Percentiles rank a stretch among this genome's conserved stretches.
phyloP scores from a whole-genome alignment of 2,113 vertebrate species.

The Tragelaphus strepsiceros region DNA sequence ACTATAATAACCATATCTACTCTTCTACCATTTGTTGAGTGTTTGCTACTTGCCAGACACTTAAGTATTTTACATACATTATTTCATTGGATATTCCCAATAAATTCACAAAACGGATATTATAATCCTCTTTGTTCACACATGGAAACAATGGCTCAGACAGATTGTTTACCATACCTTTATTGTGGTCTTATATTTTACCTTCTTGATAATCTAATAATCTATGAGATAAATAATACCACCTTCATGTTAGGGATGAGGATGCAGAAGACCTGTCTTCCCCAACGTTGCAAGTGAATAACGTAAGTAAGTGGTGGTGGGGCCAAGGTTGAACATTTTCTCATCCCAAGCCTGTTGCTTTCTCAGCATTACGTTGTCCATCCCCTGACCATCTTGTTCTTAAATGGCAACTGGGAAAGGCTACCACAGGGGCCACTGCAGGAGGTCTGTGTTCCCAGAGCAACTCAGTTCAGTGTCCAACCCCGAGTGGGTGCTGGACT shows the following conservation, averaged over 20 bases:
- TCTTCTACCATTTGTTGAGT: not conserved
- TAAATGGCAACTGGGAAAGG: not conserved
- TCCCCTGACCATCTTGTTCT: not conserved
- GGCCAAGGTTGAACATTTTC: slow-evolving; percentile 56
- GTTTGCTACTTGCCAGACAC: not conserved
- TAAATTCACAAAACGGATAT: not conserved
- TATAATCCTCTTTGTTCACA: not conserved
- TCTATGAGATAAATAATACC: not conserved
- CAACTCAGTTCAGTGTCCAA: not conserved
- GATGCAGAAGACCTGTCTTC: not conserved
- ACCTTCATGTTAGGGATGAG: not conserved
- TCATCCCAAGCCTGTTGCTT: not conserved
- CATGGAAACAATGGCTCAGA: not conserved
- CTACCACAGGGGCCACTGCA: not conserved
- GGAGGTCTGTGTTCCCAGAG: not conserved
- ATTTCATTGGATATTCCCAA: not conserved
- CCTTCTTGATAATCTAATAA: not conserved
- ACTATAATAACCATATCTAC: not conserved
- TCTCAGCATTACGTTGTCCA: not conserved
- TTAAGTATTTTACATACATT: not conserved
- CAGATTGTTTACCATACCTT: not conserved
- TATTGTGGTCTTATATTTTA: not conserved
- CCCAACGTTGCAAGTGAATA: not conserved
- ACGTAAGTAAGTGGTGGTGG: not conserved
- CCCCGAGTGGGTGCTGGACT: not conserved